Base-by-base conservation (phyloP, 2,888 invertebrate genomes). In the Drosophila cyrtoloma region DNA sequence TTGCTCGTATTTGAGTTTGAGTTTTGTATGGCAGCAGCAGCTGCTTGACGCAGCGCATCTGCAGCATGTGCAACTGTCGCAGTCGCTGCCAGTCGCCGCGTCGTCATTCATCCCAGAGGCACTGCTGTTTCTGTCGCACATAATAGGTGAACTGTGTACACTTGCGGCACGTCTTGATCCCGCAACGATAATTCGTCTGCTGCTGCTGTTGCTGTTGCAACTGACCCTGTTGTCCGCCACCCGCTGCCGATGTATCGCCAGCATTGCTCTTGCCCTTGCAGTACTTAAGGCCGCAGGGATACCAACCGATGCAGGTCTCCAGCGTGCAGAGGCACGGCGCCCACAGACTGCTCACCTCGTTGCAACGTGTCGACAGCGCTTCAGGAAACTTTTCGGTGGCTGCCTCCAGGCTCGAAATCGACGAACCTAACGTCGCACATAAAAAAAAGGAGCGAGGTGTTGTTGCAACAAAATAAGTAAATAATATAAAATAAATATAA, bases 261-360 rank as follows among this genome's bases (percentile, higher is more conserved):
- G 35, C 75, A 32, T 95, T 95, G 53, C 96, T 95, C 93, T 97
- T 96, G 53, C 96, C 97, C 90, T 97, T 97, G 94, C 99, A 99
- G 94, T 98, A 99, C 92, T 98, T 98, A 52, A 99, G 94, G 30
- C 98, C 98, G 93, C 98, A 99, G 0, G 99, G 98, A 93, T 98
- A 99, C 98, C 98, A 99, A 63, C 98, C 98, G 62, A 98, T 96
- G 93, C 98, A 98, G 76, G 96, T 95, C 94, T 98, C 97, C 84
- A 98, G 94, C 65, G 96, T 96, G 93, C 98, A 98, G 62, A 96
- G 95, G 93, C 98, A 98, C 32, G 97, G 96, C 71, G 95, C 95
- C 94, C 95, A 95, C 70, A 95, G 94, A 86, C 96, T 96, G 71
- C 95, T 95, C 60, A 96, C 96, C 60, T 96, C 95, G 47, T 95